Evolutionary conservation across 1,140 invertebrate genomes (phyloP).

Genomic region (Danaus plexippus): DNA sequence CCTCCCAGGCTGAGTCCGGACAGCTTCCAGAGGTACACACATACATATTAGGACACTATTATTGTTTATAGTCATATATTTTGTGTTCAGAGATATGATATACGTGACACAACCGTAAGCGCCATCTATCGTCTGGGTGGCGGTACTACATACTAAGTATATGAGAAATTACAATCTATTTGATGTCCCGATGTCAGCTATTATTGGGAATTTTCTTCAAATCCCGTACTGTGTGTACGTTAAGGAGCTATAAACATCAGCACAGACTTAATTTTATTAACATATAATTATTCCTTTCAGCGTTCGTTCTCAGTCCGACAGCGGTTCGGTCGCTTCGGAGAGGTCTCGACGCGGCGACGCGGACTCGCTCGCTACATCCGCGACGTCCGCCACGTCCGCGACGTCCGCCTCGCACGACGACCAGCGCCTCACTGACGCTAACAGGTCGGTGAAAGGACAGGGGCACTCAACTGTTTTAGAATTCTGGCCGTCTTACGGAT

Average conservation of each 20-base stretch:
- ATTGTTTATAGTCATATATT: too few relatives aligned
- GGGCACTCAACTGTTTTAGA: too few relatives aligned
- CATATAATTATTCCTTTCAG: slow-evolving; percentile 8
- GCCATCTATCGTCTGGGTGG: too few relatives aligned
- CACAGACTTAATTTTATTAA: background rate
- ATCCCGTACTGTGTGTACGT: background rate
- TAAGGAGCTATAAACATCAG: background rate
- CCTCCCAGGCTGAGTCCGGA: slow-evolving; percentile 43
- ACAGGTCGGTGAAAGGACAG: slow-evolving; percentile 25
- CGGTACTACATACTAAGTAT: too few relatives aligned
- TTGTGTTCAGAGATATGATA: too few relatives aligned
- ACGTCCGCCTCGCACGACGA: slow-evolving; percentile 77
- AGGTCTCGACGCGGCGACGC: slow-evolving; percentile 76
- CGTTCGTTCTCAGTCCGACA: slow-evolving; percentile 65
- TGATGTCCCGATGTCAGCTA: too few relatives aligned
- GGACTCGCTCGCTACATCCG: slow-evolving; percentile 83
- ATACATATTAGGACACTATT: background rate
- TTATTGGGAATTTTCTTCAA: background rate
- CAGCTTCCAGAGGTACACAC: slow-evolving; percentile 34
- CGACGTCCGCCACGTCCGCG: slow-evolving; percentile 34
- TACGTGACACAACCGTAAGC: too few relatives aligned
- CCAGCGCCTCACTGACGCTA: slow-evolving; percentile 35
- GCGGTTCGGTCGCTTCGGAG: slow-evolving; percentile 50
- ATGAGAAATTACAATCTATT: too few relatives aligned
- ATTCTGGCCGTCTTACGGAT: too few relatives aligned